Evolutionary conservation across 2,888 invertebrate species (phyloP).

Genomic region (Limulus polyphemus): DNA sequence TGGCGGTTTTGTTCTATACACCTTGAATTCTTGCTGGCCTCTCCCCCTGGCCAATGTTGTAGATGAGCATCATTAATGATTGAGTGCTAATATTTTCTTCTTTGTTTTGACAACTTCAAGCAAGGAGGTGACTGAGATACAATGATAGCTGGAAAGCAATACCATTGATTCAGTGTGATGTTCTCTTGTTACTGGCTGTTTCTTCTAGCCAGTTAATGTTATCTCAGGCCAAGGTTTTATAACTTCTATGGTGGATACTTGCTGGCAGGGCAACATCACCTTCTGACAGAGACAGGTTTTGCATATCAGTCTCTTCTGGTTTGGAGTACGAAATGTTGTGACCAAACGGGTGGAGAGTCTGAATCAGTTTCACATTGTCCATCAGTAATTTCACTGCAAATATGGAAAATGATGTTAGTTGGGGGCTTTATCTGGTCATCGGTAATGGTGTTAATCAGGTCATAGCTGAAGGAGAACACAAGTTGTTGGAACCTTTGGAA

Average conservation of each 20-base stretch:
- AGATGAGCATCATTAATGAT: not conserved
- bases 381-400: not conserved
- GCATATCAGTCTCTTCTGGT: not conserved
- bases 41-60: no score
- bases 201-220: constrained; percentile 28
- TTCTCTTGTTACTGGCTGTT: constrained; percentile 22
- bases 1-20: no score
- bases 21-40: no score
- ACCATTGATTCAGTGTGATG: constrained; percentile 26
- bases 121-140: constrained; percentile 9
- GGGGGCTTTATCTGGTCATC: not conserved
- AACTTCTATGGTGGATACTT: constrained; percentile 15
- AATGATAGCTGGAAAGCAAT: constrained; percentile 22
- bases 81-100: not conserved
- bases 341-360: not conserved
- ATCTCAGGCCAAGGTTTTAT: constrained; percentile 22
- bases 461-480: not conserved
- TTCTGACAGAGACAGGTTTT: not conserved
- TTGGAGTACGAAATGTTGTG: not conserved
- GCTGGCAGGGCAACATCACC: constrained; percentile 7
- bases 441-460: not conserved
- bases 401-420: not conserved
- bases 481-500: not conserved
- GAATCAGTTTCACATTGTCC: not conserved
- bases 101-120: not conserved